Conservation (phyloP, 2,888 invertebrate species). For the Lordiphosa fenestrarum region DNA sequence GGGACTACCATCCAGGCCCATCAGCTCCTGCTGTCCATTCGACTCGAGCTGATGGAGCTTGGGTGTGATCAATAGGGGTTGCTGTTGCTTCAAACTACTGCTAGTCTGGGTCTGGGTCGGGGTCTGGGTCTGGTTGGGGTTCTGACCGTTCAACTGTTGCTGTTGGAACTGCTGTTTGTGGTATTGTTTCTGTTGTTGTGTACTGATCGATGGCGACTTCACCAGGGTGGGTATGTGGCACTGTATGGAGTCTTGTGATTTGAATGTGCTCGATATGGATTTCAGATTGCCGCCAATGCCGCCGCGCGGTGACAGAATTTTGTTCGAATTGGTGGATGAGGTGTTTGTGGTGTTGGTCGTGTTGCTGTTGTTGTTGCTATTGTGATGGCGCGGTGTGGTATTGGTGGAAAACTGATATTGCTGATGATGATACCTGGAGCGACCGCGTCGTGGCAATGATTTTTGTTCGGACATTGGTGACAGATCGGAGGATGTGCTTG, state of each 20-base stretch:
- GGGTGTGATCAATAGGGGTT: slow-evolving; percentile 76
- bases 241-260: slow-evolving; percentile 80
- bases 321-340: slow-evolving; percentile 71
- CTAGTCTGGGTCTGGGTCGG: slow-evolving; percentile 45
- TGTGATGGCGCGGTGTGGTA: slow-evolving; percentile 82
- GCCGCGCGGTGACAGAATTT: slow-evolving; percentile 79
- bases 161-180: slow-evolving; percentile 66
- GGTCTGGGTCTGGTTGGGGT: slow-evolving; percentile 33
- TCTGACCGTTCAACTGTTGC: slow-evolving; percentile 15
- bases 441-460: slow-evolving; percentile 86
- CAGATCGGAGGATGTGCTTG: slow-evolving; percentile 89
- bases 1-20: slow-evolving; percentile 74
- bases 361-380: slow-evolving; percentile 77
- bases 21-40: slow-evolving; percentile 58
- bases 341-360: slow-evolving; percentile 60
- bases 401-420: slow-evolving; percentile 81
- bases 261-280: slow-evolving; percentile 79
- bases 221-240: slow-evolving; percentile 80
- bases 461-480: slow-evolving; percentile 90
- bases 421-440: slow-evolving; percentile 84
- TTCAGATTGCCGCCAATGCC: slow-evolving; percentile 77
- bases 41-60: slow-evolving; percentile 71
- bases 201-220: slow-evolving; percentile 78
- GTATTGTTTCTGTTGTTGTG: slow-evolving; percentile 74
- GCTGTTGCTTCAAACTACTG: slow-evolving; percentile 76